phyloP scores from a whole-genome alignment of 2,113 vertebrate genomes.

The Alectura lathami region DNA sequence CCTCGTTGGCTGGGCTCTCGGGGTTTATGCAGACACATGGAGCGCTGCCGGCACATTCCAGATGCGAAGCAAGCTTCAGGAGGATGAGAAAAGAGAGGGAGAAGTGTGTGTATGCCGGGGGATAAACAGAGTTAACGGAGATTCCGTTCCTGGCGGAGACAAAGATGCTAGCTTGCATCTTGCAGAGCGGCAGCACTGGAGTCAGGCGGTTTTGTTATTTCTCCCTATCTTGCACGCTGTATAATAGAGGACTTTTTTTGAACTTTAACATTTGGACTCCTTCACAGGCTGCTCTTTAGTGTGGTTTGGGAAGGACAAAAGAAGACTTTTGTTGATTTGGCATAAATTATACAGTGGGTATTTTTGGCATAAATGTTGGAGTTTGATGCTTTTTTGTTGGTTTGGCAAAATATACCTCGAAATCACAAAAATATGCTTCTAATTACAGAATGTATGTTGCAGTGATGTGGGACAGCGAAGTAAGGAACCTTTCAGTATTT shows the following conservation, averaged over 20 bases:
- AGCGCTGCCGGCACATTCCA: slow-evolving; percentile 56
- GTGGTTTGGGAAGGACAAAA: slow-evolving; percentile 77
- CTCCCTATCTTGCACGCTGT: neutral
- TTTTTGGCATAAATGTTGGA: slow-evolving; percentile 73
- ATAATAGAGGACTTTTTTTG: slow-evolving; percentile 51
- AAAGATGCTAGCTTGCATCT: neutral
- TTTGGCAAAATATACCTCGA: slow-evolving; percentile 76
- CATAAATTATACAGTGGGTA: slow-evolving; percentile 79
- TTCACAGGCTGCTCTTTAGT: slow-evolving; percentile 67
- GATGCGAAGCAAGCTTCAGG: slow-evolving; percentile 37
- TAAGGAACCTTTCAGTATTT: slow-evolving; percentile 67
- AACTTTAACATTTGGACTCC: slow-evolving; percentile 66
- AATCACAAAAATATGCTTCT: slow-evolving; percentile 83
- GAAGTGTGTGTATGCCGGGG: neutral
- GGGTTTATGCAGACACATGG: slow-evolving; percentile 63
- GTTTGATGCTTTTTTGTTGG: slow-evolving; percentile 72
- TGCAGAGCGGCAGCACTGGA: neutral
- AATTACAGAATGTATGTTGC: slow-evolving; percentile 79
- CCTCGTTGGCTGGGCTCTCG: slow-evolving; percentile 30
- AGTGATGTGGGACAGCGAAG: slow-evolving; percentile 65
- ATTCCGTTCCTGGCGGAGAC: neutral
- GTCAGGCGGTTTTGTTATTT: neutral
- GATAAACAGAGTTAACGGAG: neutral
- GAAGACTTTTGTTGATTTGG: slow-evolving; percentile 78
- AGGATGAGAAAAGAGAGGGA: neutral